Evolutionary conservation across 2,797 vertebrate genomes (phyloP), one percentile per base, ranked within the genome.

Genomic region (Chiloscyllium punctatum): DNA sequence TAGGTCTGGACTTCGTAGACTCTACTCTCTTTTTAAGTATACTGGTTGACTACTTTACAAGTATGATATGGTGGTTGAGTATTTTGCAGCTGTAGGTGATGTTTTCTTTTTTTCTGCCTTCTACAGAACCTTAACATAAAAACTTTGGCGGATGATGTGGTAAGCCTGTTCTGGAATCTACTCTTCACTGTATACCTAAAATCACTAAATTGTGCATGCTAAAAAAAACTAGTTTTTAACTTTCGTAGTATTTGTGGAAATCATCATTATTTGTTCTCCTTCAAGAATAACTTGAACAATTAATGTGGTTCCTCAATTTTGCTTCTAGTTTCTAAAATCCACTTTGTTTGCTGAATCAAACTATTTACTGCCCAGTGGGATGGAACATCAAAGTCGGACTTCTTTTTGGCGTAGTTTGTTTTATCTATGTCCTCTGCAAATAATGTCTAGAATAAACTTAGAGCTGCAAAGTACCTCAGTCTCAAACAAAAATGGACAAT

Each of bases 101-200:
- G 69, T 96, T 96, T 96, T 97, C 33, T 48, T 57, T 97, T 97
- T 95, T 96, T 96, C 98, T 98, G 97, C 98, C 97, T 98, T 97
- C 98, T 98, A 98, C 99, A 99, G 99, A 99, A 99, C 97, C 99
- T 99, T 98, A 98, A 99, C 97, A 99, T 99, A 98, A 99, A 99
- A 99, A 99, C 99, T 98, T 98, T 99, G 99, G 99, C 99, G 98
- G 99, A 99, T 98, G 99, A 99, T 98, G 98, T 99, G 99, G 99
- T 99, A 99, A 99, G 98, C 94, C 71, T 98, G 97, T 97, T 97
- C 96, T 96, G 96, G 96, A 95, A 97, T 97, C 98, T 98, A 96
- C 97, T 97, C 96, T 77, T 42, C 7, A 74, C 1, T 94, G 27
- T 72, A 21, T 72, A 69, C 71, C 71, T 95, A 21, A 48, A 77